These are phyloP conservation scores for Sinhomidia bicolor DNA, from an alignment of 2,888 invertebrate genomes.

Conservation along the genomic window DNA sequence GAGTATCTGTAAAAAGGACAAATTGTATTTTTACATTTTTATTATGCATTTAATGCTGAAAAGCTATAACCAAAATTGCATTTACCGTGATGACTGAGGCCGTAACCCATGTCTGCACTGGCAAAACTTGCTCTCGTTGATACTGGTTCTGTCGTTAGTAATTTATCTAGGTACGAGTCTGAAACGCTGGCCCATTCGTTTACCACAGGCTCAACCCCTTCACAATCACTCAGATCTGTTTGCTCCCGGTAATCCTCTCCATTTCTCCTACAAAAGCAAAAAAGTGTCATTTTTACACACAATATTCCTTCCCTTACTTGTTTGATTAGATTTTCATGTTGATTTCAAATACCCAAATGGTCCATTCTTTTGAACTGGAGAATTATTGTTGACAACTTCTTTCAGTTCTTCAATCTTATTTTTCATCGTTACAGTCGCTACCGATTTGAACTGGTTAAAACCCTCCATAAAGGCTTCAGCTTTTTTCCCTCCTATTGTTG, in stretches of 20 bases:
- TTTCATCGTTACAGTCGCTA: conserved; percentile 89
- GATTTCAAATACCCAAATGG: conserved; percentile 77
- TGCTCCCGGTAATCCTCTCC: conserved; percentile 62
- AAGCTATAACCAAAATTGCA: not conserved
- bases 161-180: conserved; percentile 79
- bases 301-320: too few relatives aligned
- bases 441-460: conserved; percentile 92
- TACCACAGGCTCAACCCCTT: conserved; percentile 72
- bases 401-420: conserved; percentile 96
- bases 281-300: not conserved
- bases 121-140: conserved; percentile 80
- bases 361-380: conserved; percentile 84
- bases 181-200: conserved; percentile 80
- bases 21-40: too few relatives aligned
- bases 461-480: conserved; percentile 94
- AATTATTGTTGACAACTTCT: conserved; percentile 93
- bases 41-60: not conserved
- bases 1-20: conserved; percentile 77
- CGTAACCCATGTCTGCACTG: conserved; percentile 73
- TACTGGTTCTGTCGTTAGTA: conserved; percentile 74
- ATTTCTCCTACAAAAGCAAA: conserved; percentile 53
- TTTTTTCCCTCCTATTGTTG: conserved; percentile 85
- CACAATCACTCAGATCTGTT: conserved; percentile 74
- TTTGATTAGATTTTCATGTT: too few relatives aligned
- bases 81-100: conserved; percentile 77